These are phyloP conservation scores for Tortrix viridana DNA, from an alignment of 2,888 invertebrate genomes.

Conservation along the genomic window DNA sequence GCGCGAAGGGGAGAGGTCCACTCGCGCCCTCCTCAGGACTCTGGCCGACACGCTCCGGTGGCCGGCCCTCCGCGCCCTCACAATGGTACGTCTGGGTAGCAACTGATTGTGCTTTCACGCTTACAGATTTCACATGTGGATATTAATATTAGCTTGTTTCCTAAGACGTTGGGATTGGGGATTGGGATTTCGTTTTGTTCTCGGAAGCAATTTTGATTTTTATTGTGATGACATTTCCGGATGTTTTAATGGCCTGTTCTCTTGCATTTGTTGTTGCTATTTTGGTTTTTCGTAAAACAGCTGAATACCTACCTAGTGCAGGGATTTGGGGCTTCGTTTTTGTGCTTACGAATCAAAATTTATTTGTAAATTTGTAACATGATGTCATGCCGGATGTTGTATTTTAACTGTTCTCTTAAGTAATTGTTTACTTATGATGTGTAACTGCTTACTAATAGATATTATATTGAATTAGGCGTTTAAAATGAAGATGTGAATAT, in stretches of 20 bases:
- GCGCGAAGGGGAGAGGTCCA: slow-evolving; percentile 76
- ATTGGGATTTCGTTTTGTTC: not conserved
- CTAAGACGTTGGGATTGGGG: too few relatives aligned
- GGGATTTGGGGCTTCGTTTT: too few relatives aligned
- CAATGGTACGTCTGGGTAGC: slow-evolving; percentile 67
- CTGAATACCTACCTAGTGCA: too few relatives aligned
- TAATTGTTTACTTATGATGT: slow-evolving; percentile 3
- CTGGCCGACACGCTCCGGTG: slow-evolving; percentile 77
- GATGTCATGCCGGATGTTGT: too few relatives aligned
- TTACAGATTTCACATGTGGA: slow-evolving; percentile 2
- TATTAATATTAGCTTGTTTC: slow-evolving; percentile 4
- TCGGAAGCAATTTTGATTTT: too few relatives aligned
- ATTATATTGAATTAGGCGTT: slow-evolving; percentile 2
- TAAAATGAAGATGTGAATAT: slow-evolving; percentile 4
- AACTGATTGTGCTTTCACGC: slow-evolving; percentile 44
- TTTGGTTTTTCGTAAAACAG: too few relatives aligned
- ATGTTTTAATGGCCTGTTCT: not conserved
- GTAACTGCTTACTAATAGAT: not conserved
- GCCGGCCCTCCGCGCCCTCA: slow-evolving; percentile 68
- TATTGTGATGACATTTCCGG: not conserved
- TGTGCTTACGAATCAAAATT: too few relatives aligned
- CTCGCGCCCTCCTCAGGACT: slow-evolving; percentile 74
- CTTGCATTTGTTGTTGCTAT: not conserved
- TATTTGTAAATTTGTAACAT: too few relatives aligned
- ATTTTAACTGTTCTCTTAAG: too few relatives aligned